phyloP scores from a whole-genome alignment of 2,113 vertebrate genomes.

The Miniopterus natalensis region DNA sequence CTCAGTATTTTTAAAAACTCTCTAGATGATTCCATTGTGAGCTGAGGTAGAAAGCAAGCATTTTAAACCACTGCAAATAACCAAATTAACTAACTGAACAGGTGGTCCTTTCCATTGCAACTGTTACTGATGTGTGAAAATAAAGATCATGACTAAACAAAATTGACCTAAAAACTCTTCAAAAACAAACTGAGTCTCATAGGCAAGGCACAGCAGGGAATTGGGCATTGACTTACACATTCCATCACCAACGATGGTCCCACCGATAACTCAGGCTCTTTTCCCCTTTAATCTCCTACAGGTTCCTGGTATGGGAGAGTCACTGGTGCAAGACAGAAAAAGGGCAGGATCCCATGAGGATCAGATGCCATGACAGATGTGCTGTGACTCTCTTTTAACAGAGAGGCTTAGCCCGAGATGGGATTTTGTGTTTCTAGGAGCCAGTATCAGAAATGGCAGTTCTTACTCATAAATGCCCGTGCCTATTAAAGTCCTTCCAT shows the following conservation, averaged over 20 bases:
- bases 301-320: neutral
- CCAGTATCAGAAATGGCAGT: slow-evolving; percentile 32
- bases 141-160: neutral
- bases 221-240: neutral
- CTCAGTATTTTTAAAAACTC: neutral
- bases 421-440: slow-evolving; percentile 45
- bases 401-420: neutral
- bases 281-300: neutral
- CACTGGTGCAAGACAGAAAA: neutral
- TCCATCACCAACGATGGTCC: neutral
- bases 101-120: neutral
- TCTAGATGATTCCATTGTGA: slow-evolving; percentile 28
- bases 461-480: slow-evolving; percentile 53
- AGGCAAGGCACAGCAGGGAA: neutral
- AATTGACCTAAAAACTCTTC: slow-evolving; percentile 45
- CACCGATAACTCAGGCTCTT: neutral
- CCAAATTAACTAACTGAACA: neutral
- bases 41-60: neutral
- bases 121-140: neutral
- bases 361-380: neutral
- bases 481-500: slow-evolving; percentile 35
- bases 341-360: neutral
- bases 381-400: slow-evolving; percentile 14
- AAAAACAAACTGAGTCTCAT: neutral
- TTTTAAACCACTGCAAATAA: slow-evolving; percentile 36